Evolutionary conservation across 2,797 vertebrate species (phyloP).

Genomic region (Danio kyathit): DNA sequence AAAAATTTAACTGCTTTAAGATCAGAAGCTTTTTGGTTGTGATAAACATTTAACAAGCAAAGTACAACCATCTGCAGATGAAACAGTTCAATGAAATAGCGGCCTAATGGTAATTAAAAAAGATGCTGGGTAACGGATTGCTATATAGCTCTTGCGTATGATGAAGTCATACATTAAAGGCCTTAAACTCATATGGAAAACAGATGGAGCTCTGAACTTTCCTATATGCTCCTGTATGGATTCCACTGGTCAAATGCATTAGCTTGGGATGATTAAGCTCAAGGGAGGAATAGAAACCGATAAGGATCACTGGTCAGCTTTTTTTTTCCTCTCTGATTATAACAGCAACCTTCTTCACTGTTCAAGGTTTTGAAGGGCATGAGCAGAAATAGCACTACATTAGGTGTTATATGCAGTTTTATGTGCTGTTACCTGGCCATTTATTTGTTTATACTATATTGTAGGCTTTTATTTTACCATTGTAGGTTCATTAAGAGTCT

Average conservation of each 20-base stretch:
- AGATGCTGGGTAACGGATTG: conserved; percentile 52
- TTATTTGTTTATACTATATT: conserved; percentile 3
- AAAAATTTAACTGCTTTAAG: conserved; percentile 29
- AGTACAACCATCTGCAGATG: conserved; percentile 60
- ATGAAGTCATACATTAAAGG: conserved; percentile 48
- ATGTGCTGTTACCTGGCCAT: background rate
- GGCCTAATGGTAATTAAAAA: conserved; percentile 59
- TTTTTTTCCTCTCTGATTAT: background rate
- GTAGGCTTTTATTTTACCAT: background rate
- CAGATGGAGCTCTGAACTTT: conserved; percentile 51
- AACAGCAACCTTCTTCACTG: background rate
- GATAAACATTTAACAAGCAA: conserved; percentile 51
- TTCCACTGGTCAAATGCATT: conserved; percentile 50
- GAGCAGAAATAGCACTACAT: background rate
- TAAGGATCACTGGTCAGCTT: conserved; percentile 49
- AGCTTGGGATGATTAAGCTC: conserved; percentile 45
- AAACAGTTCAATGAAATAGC: conserved; percentile 41
- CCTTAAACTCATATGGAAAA: conserved; percentile 52
- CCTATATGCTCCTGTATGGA: conserved; percentile 38
- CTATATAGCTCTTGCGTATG: conserved; percentile 47
- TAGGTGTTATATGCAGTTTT: background rate
- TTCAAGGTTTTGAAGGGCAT: conserved; percentile 18
- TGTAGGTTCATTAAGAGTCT: background rate
- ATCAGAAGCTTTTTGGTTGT: conserved; percentile 49
- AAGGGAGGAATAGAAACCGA: conserved; percentile 40